Evolutionary conservation across 2,113 vertebrate genomes (phyloP), one percentile per base, ranked within the genome.

Genomic region (Setophaga coronata): DNA sequence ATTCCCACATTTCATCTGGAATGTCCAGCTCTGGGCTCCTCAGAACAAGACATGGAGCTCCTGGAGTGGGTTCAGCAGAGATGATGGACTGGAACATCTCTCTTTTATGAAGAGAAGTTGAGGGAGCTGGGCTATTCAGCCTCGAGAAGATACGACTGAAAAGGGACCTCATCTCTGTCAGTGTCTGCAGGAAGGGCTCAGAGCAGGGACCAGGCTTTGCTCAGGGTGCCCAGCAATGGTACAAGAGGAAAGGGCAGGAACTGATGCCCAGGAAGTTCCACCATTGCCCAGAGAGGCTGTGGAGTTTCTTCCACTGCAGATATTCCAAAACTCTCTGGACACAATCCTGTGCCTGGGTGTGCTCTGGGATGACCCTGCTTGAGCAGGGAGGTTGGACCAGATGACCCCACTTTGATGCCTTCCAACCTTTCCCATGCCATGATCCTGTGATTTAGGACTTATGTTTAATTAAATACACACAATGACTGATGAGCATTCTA

Each of bases 71-170:
- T 26, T 58, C 38, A 47, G n/a, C 40, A 38, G 54, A 76, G 20
- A 18, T 6, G 40, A 47, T 47, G 20, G 14, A 47, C 18, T 61
- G 54, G 61, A 82, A 19, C n/a, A 67, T 6, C 29, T 29, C 28
- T 23, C 10, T 38, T 16, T 31, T 7, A 12, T 4, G 9, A 69
- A 54, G 29, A 47, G 40, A 61, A 28, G 16, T 17, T 69, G 40
- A 40, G n/a, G 29, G 61, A 47, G 11, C n/a, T 47, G n/a, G 3
- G 4, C 17, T 89, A 9, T 26, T 54, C 14, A 69, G 40, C 14
- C 20, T 47, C 0, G 0, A 53, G 16, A 45, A 54, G 28, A 29
- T 8, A 18, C 0, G 3, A 29, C 10, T 20, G 23, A 82, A 26
- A 60, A 14, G 19, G 16, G 3, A 29, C 6, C 26, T 40, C n/a